phyloP scores from a whole-genome alignment of 1,140 invertebrate genomes.

The Ceratina australensis region DNA sequence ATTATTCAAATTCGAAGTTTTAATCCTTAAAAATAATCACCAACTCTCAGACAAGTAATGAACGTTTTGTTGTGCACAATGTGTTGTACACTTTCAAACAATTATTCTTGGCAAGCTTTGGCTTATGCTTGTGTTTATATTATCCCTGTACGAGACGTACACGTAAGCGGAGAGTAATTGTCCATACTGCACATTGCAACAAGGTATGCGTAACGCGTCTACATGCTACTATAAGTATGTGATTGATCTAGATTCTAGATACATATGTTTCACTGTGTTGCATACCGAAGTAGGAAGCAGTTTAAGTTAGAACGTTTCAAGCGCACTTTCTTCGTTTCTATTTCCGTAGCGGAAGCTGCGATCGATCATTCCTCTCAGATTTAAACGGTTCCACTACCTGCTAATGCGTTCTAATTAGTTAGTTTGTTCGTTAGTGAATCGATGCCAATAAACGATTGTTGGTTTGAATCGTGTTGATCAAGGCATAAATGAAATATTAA shows the following conservation, averaged over 20 bases:
- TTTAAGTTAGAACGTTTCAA: conserved; percentile 50
- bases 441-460: not conserved
- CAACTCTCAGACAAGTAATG: too few species aligned
- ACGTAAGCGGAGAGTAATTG: too few species aligned
- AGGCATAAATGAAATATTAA: not conserved
- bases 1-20: too few species aligned
- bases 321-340: conserved; percentile 43
- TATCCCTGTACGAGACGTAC: too few species aligned
- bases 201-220: conserved; percentile 20
- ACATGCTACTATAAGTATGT: too few species aligned
- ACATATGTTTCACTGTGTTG: conserved; percentile 22
- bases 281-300: conserved; percentile 51
- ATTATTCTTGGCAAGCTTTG: too few species aligned
- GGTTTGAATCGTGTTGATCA: not conserved
- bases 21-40: too few species aligned
- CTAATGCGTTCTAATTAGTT: conserved; percentile 37
- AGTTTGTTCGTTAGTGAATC: conserved; percentile 10
- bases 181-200: not conserved
- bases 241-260: conserved; percentile 20
- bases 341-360: conserved; percentile 54
- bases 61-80: too few species aligned
- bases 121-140: too few species aligned
- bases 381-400: conserved; percentile 7
- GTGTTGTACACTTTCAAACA: too few species aligned
- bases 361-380: conserved; percentile 43